Evolutionary conservation across 2,113 vertebrate species (phyloP).

Genomic region (Rhegmatorhina hoffmannsi): DNA sequence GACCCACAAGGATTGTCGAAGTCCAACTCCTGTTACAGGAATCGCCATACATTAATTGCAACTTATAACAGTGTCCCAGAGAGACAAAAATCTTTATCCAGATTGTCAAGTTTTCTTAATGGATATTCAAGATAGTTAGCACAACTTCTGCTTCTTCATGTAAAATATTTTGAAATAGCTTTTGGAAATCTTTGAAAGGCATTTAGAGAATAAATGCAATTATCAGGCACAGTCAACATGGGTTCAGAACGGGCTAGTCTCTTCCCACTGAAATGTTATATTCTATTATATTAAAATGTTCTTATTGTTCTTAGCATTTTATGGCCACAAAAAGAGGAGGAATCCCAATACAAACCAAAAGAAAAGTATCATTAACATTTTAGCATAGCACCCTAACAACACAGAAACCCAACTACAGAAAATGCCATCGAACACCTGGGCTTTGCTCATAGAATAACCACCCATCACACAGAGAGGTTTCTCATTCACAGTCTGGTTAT

Average conservation of each 20-base stretch:
- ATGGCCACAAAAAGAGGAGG: not conserved
- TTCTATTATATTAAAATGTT: not conserved
- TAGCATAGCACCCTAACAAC: not conserved
- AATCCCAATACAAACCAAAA: not conserved
- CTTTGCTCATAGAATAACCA: not conserved
- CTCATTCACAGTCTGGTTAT: not conserved
- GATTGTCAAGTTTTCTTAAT: not conserved
- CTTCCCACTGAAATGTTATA: not conserved
- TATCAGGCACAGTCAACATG: not conserved
- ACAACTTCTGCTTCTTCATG: not conserved
- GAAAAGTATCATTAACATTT: not conserved
- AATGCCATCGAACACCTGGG: not conserved
- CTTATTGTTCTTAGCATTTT: not conserved
- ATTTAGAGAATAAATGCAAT: not conserved
- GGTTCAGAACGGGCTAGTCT: not conserved
- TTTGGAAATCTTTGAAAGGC: not conserved
- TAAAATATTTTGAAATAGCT: not conserved
- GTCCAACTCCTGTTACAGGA: not conserved
- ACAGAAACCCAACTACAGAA: not conserved
- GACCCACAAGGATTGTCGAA: accelerated
- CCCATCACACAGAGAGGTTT: not conserved
- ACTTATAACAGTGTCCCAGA: not conserved
- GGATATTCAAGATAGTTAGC: not conserved
- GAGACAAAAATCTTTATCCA: not conserved
- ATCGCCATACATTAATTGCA: not conserved